These are phyloP conservation scores for Hypotaenidia philippensis DNA, from an alignment of 2,797 vertebrate genomes.

Conservation along the genomic window DNA sequence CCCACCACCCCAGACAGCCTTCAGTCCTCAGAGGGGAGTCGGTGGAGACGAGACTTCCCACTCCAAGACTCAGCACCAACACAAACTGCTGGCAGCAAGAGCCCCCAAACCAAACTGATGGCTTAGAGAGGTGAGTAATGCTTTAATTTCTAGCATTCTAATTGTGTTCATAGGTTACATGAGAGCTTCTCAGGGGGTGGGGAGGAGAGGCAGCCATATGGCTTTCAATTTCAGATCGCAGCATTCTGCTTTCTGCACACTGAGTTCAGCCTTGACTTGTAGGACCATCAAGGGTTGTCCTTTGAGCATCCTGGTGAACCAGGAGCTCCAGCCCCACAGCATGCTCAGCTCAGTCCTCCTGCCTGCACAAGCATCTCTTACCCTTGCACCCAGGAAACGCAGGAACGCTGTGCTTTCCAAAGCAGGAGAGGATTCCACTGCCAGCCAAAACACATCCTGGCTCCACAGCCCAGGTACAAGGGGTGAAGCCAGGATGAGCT, in stretches of 20 bases:
- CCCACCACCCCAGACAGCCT: constrained; percentile 49
- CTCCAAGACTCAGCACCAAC: not conserved
- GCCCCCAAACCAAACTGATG: constrained; percentile 14
- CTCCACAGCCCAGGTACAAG: fast-evolving
- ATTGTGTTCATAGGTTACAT: not conserved
- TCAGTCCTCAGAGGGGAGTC: constrained; percentile 13
- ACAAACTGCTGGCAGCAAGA: constrained; percentile 28
- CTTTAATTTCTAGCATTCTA: constrained; percentile 17
- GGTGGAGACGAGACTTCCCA: constrained; percentile 8
- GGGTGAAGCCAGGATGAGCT: not conserved
- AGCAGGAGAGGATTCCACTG: not conserved
- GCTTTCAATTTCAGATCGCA: not conserved
- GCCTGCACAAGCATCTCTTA: not conserved
- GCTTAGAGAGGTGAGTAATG: constrained; percentile 57
- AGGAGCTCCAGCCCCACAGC: not conserved
- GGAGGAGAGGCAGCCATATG: not conserved
- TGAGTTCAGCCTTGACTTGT: not conserved
- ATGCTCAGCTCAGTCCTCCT: not conserved
- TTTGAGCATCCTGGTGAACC: not conserved
- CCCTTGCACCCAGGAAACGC: not conserved
- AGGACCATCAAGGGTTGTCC: not conserved
- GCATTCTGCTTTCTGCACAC: not conserved
- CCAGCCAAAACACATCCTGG: not conserved
- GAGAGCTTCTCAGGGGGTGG: not conserved
- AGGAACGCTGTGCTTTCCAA: not conserved